Evolutionary conservation across 1,140 invertebrate genomes (phyloP), one percentile per base, ranked within the genome.

Genomic region (Odontomachus brunneus): DNA sequence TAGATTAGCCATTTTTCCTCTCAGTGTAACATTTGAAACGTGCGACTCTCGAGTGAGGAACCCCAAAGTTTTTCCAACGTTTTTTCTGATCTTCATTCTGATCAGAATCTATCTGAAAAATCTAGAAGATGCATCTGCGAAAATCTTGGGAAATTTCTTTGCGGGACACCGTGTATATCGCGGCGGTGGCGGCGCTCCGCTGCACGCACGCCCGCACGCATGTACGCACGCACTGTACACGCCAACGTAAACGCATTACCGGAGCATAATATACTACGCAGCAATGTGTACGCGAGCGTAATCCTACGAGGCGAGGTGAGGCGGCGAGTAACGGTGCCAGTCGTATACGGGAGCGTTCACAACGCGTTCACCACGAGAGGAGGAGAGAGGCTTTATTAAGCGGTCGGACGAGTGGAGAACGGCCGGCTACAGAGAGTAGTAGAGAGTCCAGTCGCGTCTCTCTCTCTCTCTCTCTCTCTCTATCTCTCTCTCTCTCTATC

Each of bases 311-410:
- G 38, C 19, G 26, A 17, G 67, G 38, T 15, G 26, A 12, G 67
- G 62, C 38, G 78, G 62, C 74, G 76, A 69, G 44, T 89, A 90
- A 89, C 89, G 89, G 89, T 90, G 81, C 69, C 80, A 51, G 81
- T 90, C 84, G 88, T 89, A 44, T 44, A 88, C 71, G 85, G 49
- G 59, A 67, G 33, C 60, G 74, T 82, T 84, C 57, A 66, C 75
- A 82, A 82, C 62, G 55, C n/a, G 1, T 24, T 7, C 29, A 55
- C 26, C 38, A 29, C 17, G 22, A 19, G 17, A n/a, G 29, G 17
- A 19, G 12, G 33, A 24, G 33, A 14, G 59, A 69, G 65, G 53
- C 38, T 80, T 71, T 80, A 80, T 80, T 80, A 80, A 80, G 65
- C 53, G 53, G 65, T 69, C 65, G 22, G 33, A 29, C 75, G 75